Evolutionary conservation across 2,113 vertebrate species (phyloP), one percentile per base, ranked within the genome.

Genomic region (Echinops telfairi): DNA sequence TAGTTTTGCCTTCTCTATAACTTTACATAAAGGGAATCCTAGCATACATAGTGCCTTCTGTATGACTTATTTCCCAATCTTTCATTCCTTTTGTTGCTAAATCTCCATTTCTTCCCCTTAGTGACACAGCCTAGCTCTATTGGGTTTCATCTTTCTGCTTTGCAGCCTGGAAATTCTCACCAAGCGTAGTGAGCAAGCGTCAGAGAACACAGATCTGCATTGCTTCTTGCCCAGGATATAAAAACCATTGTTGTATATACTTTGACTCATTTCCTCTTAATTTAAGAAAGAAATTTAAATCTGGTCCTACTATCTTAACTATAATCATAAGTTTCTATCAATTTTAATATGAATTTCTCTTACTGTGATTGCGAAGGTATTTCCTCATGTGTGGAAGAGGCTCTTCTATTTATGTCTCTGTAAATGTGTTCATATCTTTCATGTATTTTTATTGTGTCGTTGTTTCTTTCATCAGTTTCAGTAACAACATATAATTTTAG

Each of bases 401-500:
- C 20, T 62, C 77, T 64, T 78, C 31, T 77, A 79, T 75, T 84
- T 70, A 47, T 86, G 38, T 93, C 36, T 78, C n/a, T 93, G 57
- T 47, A 25, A 88, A 80, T 83, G 10, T 73, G 25, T 87, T 86
- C 84, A 25, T 40, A 29, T 38, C 33, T 38, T 86, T 58, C 81
- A 91, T 25, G 11, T 36, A 58, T 47, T 86, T 70, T 85, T 81
- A 77, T 68, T 89, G 76, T 73, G 23, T 38, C 82, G 4, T 36
- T 96, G 58, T 20, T 66, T 92, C 40, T 90, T 86, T 86, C 77
- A 80, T 91, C 12, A 7, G 92, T 95, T 90, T 89, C 60, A 88
- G 4, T 73, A 76, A 60, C 20, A 80, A 70, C 2, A 83, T 92
- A 88, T 86, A 92, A 83, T 83, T 77, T 15, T 90, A 91, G 47